Conservation (phyloP, 2,797 vertebrate species). For the Gallinago nigripennis region DNA sequence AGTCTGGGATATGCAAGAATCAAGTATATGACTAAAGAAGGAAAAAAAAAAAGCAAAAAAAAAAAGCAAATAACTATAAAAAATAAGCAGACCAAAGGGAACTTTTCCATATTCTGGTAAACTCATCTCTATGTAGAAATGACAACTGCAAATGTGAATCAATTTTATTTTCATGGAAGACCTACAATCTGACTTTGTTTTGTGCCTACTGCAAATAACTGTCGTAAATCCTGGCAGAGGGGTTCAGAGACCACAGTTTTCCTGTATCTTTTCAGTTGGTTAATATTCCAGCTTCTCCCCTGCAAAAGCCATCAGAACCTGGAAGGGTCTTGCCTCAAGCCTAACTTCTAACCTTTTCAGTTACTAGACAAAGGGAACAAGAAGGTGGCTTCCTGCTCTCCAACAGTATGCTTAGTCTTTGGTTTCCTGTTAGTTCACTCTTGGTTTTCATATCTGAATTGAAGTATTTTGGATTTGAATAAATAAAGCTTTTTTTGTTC, state of each 20-base stretch:
- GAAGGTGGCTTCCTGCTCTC: background rate
- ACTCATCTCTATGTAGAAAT: background rate
- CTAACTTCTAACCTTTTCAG: background rate
- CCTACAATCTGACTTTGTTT: background rate
- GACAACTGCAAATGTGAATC: background rate
- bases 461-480: background rate
- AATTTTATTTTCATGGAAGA: background rate
- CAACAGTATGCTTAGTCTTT: background rate
- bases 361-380: background rate
- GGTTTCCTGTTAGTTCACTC: background rate
- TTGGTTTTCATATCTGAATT: background rate
- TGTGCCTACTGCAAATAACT: background rate
- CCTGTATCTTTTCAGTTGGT: background rate
- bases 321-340: background rate
- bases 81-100: background rate
- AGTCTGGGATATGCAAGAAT: background rate
- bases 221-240: background rate
- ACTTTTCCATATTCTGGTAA: background rate
- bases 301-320: background rate
- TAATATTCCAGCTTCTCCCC: background rate
- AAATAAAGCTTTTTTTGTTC: background rate
- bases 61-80: background rate
- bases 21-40: background rate
- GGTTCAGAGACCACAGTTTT: background rate
- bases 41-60: background rate